Conservation (phyloP, 2,888 invertebrate genomes). For the Campoplex nolae region DNA sequence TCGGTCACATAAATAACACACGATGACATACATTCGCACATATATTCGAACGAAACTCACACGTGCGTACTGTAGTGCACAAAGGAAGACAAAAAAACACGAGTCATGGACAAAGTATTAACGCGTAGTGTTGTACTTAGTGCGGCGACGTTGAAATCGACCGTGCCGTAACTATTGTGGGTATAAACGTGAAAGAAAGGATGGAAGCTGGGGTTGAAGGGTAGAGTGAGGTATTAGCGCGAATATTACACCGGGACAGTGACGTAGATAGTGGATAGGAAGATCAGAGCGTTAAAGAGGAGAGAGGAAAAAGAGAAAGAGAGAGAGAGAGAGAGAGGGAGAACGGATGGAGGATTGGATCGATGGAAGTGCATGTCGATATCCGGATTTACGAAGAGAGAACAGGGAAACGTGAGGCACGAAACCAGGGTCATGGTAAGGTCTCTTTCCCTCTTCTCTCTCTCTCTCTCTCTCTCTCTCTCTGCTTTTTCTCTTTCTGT, state of each 20-base stretch:
- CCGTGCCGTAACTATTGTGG: constrained; percentile 34
- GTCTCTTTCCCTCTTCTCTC: neutral
- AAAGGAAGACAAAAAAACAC: neutral
- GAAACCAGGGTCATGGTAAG: constrained; percentile 6
- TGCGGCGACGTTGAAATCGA: constrained; percentile 33
- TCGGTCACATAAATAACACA: neutral
- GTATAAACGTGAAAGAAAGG: constrained; percentile 34
- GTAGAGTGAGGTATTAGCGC: constrained; percentile 7
- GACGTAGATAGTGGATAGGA: constrained; percentile 46
- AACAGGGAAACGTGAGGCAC: constrained; percentile 16
- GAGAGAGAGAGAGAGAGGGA: neutral
- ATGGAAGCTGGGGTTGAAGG: constrained; percentile 14
- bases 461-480: neutral
- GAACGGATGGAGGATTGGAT: constrained; percentile 17
- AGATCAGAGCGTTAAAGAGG: constrained; percentile 38
- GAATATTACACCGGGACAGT: constrained; percentile 62
- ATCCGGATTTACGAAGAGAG: constrained; percentile 50
- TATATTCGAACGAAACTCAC: neutral
- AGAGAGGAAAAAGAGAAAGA: neutral
- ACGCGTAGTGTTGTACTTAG: constrained; percentile 24
- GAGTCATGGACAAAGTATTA: constrained; percentile 9
- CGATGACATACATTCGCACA: constrained; percentile 5
- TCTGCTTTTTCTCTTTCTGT: neutral
- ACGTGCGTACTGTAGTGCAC: neutral
- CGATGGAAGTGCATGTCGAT: constrained; percentile 52